A percentile compares a stretch with the other conserved stretches of the same genome.
Evolutionary conservation across 1,140 invertebrate species (phyloP).

Genomic region (Melanaphis sacchari): DNA sequence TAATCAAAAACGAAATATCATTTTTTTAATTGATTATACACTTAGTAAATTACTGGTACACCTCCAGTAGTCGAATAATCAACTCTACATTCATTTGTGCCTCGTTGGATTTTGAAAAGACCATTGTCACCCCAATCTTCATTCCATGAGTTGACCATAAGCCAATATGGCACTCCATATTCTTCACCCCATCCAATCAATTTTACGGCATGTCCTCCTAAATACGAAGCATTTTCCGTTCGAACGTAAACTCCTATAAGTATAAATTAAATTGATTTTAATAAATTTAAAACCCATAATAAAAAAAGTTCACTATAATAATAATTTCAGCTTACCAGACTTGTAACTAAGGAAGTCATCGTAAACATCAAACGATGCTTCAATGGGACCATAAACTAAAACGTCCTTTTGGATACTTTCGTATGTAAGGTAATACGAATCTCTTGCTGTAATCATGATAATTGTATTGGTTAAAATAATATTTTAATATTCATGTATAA

Average conservation of each 20-base stretch:
- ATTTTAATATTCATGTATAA: neutral
- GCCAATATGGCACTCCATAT: constrained; percentile 64
- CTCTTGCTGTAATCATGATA: constrained; percentile 21
- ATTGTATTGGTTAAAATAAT: no score
- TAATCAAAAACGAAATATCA: no score
- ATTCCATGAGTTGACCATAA: constrained; percentile 69
- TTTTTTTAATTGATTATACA: no score
- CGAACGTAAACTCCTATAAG: constrained; percentile 68
- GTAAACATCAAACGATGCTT: constrained; percentile 59
- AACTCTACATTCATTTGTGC: constrained; percentile 72
- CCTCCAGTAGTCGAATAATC: constrained; percentile 79
- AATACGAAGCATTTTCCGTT: constrained; percentile 72
- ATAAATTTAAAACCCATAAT: neutral
- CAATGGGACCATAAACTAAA: constrained; percentile 59
- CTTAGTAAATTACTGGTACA: neutral
- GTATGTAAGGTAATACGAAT: constrained; percentile 63
- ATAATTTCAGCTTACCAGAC: constrained; percentile 57
- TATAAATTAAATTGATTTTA: neutral
- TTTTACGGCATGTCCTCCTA: constrained; percentile 84
- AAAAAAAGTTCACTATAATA: neutral
- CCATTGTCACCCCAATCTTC: constrained; percentile 73
- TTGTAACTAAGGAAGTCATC: constrained; percentile 60
- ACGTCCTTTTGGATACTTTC: constrained; percentile 61
- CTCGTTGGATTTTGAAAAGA: constrained; percentile 87
- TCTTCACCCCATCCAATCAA: constrained; percentile 61